Evolutionary conservation across 2,888 invertebrate species (phyloP).

Genomic region (Cheilosia scutellata): DNA sequence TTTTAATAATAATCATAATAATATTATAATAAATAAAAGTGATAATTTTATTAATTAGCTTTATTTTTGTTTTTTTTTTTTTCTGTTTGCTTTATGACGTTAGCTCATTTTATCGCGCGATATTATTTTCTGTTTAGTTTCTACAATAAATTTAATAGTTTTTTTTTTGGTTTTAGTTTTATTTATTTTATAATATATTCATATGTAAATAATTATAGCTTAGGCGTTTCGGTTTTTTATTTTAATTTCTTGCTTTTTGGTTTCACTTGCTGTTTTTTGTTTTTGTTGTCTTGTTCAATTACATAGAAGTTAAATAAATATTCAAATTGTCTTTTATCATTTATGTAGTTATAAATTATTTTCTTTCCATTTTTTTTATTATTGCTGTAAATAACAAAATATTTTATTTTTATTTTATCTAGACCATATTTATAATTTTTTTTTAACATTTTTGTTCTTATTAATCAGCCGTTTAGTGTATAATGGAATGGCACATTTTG

Average conservation of each 20-base stretch:
- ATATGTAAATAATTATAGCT: slow-evolving; percentile 75
- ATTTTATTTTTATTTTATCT: slow-evolving; percentile 40
- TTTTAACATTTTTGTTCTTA: slow-evolving; percentile 25
- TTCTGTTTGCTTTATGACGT: slow-evolving; percentile 65
- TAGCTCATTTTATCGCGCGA: slow-evolving; percentile 70
- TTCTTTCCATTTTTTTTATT: slow-evolving; percentile 37
- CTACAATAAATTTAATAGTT: slow-evolving; percentile 64
- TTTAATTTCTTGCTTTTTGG: slow-evolving; percentile 24
- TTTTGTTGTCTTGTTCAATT: slow-evolving; percentile 29
- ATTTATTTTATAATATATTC: slow-evolving; percentile 62
- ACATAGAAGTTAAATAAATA: slow-evolving; percentile 56
- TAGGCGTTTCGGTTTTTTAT: slow-evolving; percentile 72
- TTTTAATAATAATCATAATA: slow-evolving; percentile 68
- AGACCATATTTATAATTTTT: slow-evolving; percentile 41
- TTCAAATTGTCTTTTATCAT: slow-evolving; percentile 43
- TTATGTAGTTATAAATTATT: slow-evolving; percentile 38
- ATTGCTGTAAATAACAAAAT: slow-evolving; percentile 54
- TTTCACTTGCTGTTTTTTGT: slow-evolving; percentile 9
- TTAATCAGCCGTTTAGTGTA: slow-evolving; percentile 64
- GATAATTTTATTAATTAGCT: slow-evolving; percentile 70
- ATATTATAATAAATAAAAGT: slow-evolving; percentile 74
- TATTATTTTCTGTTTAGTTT: slow-evolving; percentile 47
- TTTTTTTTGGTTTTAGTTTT: slow-evolving; percentile 46
- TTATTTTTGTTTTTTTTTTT: slow-evolving; percentile 43
- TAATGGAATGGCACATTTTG: slow-evolving; percentile 70